Base-by-base conservation (phyloP, 2,113 vertebrate genomes). In the Misgurnus anguillicaudatus region DNA sequence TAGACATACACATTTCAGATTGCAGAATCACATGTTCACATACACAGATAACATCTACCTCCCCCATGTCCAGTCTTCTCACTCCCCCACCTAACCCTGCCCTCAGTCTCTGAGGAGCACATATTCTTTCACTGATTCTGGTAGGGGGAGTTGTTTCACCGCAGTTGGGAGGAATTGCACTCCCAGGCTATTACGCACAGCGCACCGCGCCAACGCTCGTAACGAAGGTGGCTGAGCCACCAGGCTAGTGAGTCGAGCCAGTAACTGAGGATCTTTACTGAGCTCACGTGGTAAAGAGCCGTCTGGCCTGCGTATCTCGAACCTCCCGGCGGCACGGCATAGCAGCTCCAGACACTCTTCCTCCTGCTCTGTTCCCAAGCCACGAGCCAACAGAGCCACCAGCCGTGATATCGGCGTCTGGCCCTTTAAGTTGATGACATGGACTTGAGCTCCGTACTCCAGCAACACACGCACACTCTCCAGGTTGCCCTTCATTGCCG, bases 401-500 rank as follows among this genome's bases (percentile, higher is more conserved):
- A 98, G 84, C 0, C 97, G 92, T 0, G 96, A 96, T 66, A 96
- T 93, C 17, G 97, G 97, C 4, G 91, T 98, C 82, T 98, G 96
- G 13, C 97, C 97, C 85, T 98, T 98, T 17, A 98, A 83, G 85
- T 99, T 99, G 75, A 93, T 92, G 84, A 97, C 96, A 5, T 95
- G 90, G 3, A 93, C 95, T 88, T 95, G 94, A 0, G 96, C 96
- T 0, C 97, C 97, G 0, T 95, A 97, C 78, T 98, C 96, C 47
- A 99, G 92, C 36, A 99, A 93, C 67, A 98, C 80, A 75, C 94
- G 95, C 58, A 98, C 93, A 0, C 97, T 98, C 82, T 98, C 97
- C 64, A 99, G 92, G 86, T 98, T 98, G 17, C 97, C 97, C 66
- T 98, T 98, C 96, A 98, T 98, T 68, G 96, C 97, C 0, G 97